Percentiles rank a stretch among this genome's conserved stretches.
phyloP scores from a whole-genome alignment of 2,888 invertebrate species.

The Chymomyza amoena region DNA sequence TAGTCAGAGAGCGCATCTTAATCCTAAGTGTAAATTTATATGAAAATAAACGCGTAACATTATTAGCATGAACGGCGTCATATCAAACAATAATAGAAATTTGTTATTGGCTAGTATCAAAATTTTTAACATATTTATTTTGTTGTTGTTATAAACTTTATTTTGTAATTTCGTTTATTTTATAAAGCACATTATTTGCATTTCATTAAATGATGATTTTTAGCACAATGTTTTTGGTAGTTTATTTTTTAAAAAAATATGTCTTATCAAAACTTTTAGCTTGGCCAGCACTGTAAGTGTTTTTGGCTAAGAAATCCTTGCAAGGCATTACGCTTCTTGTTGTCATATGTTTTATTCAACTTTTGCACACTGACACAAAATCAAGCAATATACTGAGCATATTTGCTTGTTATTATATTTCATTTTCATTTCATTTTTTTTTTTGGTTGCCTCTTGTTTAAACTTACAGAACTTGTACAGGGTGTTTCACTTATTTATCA shows the following conservation, averaged over 20 bases:
- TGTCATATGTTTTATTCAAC: slow-evolving; percentile 5
- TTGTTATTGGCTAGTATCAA: slow-evolving; percentile 40
- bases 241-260: slow-evolving; percentile 16
- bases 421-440: slow-evolving; percentile 34
- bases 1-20: slow-evolving; percentile 74
- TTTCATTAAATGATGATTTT: not conserved
- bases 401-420: slow-evolving; percentile 13
- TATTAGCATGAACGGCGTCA: slow-evolving; percentile 33
- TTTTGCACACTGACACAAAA: slow-evolving; percentile 40
- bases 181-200: slow-evolving; percentile 38
- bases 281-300: slow-evolving; percentile 33
- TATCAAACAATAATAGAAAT: slow-evolving; percentile 34
- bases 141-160: slow-evolving; percentile 11
- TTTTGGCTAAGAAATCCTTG: slow-evolving; percentile 55
- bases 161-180: slow-evolving; percentile 29
- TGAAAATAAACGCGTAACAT: slow-evolving; percentile 65
- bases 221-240: slow-evolving; percentile 8
- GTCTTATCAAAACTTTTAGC: slow-evolving; percentile 5
- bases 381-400: slow-evolving; percentile 21
- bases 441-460: slow-evolving; percentile 41
- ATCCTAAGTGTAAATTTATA: slow-evolving; percentile 74
- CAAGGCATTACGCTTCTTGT: slow-evolving; percentile 22
- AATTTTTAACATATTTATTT: slow-evolving; percentile 41
- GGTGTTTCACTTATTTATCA: slow-evolving; percentile 80
- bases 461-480: slow-evolving; percentile 80